Percentiles rank a stretch among this genome's conserved stretches.
Evolutionary conservation across 2,797 vertebrate genomes (phyloP).

Genomic region (Myiotriccus ornatus): DNA sequence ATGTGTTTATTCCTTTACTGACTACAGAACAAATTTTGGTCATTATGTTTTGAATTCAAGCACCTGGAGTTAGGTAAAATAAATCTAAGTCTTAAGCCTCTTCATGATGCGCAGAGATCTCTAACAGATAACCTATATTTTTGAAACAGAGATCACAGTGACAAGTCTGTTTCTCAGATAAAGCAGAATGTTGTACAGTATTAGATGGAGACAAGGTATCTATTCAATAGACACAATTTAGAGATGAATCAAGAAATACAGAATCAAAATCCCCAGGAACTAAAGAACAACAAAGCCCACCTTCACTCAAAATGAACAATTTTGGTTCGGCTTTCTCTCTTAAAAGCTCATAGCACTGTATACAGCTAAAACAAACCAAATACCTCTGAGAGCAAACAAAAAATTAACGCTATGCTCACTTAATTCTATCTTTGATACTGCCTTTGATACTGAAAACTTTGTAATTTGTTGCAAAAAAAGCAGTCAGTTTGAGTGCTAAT

Average conservation of each 20-base stretch:
- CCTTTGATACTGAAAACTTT: neutral
- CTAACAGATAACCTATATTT: neutral
- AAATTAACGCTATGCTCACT: neutral
- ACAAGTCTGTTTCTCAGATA: neutral
- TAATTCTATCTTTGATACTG: neutral
- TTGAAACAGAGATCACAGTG: neutral
- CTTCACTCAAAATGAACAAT: neutral
- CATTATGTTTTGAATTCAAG: neutral
- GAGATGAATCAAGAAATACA: neutral
- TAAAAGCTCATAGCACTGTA: neutral
- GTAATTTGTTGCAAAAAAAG: neutral
- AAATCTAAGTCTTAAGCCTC: neutral
- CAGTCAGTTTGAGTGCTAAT: neutral
- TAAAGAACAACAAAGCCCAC: neutral
- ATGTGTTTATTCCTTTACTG: neutral
- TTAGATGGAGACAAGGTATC: neutral
- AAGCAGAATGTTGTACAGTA: neutral
- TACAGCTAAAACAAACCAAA: neutral
- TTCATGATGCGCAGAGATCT: neutral
- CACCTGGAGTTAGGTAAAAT: neutral
- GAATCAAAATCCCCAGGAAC: neutral
- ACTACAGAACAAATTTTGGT: neutral
- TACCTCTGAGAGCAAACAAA: neutral
- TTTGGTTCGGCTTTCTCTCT: neutral
- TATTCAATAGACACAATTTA: neutral